Base-by-base conservation (phyloP, 1,140 invertebrate genomes). In the Drosophila repletoides region DNA sequence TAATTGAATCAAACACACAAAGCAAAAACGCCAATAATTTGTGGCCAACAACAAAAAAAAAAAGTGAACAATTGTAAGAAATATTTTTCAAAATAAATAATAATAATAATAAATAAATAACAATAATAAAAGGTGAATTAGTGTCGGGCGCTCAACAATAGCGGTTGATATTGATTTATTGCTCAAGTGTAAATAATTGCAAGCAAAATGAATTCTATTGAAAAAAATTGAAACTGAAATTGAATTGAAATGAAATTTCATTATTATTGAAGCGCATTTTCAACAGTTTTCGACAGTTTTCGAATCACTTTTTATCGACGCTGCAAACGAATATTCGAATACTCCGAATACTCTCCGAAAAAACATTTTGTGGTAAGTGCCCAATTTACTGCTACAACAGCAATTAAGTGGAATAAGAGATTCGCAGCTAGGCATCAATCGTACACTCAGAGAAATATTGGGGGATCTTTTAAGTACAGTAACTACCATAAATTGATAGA, bases 121-220 rank as follows among this genome's bases (percentile, higher is more conserved):
- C 28, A 38, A 59, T 59, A 59, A 59, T 24, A n/a, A n/a, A n/a
- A n/a, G 17, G 53, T 51, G 69, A 72, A 69, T 65, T 67, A 22
- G 24, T 6, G 10, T 22, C 10, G 41, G 26, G 3, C 26, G 41
- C 10, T 17, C 19, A 34, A 61, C 64, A 60, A 66, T 43, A 66
- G 31, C 31, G 10, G 63, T 31, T 29, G 26, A 33, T 61, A 74
- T 71, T 83, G 79, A 74, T 74, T 71, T 84, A 71, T 84, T 33
- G 45, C 38, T 41, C 22, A 48, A 75, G 81, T 86, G 71, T 80
- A 68, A 80, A 86, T 75, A 84, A 84, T 86, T 60, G 67, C 68
- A 72, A 28, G n/a, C 64, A 51, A 67, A 81, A 60, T 73, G 73
- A 70, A 68, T 73, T 58, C 33, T 60, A 66, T 48, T 29, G 60